Evolutionary conservation across 1,140 invertebrate species (phyloP), one percentile per base, ranked within the genome.

Genomic region (Caenorhabditis brenneri): DNA sequence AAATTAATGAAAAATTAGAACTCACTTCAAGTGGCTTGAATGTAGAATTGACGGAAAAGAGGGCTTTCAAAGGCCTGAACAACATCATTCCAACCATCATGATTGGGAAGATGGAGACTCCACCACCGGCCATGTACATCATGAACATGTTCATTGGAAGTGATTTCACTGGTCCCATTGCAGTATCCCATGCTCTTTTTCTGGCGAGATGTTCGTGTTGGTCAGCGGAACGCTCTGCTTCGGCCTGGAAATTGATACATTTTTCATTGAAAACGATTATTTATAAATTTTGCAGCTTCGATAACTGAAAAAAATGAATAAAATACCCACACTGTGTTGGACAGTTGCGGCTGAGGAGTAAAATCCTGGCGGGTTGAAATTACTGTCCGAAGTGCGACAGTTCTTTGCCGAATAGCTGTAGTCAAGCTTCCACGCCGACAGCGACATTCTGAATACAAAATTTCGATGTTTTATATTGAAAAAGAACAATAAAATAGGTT

Each of bases 71-170:
- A 19, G 97, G 96, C 87, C 96, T 93, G 82, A 98, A 94, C 86
- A 98, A 95, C 90, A 99, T 93, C 97, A 99, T 99, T 51, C 96
- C 96, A 22, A 99, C 96, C 97, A 99, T 99, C 97, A 99, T 99
- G n/a, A 99, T 98, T 0, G 97, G 97, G 90, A 99, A 99, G 87
- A 99, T 98, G 0, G 97, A 98, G 88, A 99, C 82, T 24, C 82
- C 65, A 7, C 53, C 65, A 1, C 82, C 82, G 46, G 82, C 82
- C 82, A 83, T 83, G 33, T 83, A 83, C 96, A 99, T 97, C 60
- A 99, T 97, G 89, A 99, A 97, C 24, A 99, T 92, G 92, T 99
- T 99, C 97, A 99, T 99, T 4, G 97, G 97, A 49, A 99, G 92
- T 92, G 94, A 92, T 87, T 98, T 98, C 6, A 98, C 91, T 6